Evolutionary conservation across 2,797 vertebrate genomes (phyloP).

Genomic region (Siniperca undulata): DNA sequence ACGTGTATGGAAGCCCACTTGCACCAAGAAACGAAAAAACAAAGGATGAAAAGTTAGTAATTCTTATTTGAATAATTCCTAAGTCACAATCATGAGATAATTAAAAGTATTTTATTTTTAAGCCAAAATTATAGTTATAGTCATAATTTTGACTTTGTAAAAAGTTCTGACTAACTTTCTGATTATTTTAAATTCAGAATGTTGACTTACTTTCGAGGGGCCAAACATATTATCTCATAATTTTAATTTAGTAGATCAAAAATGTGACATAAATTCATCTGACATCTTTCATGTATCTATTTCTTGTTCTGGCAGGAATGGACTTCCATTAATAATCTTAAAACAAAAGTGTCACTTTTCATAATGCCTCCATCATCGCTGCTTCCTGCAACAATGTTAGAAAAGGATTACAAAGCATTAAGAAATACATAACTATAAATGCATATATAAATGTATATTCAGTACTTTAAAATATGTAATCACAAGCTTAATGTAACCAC

Average conservation of each 20-base stretch:
- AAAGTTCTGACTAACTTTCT: background rate
- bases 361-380: conserved; percentile 24
- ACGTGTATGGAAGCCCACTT: background rate
- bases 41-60: background rate
- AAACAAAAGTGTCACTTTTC: conserved; percentile 13
- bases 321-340: background rate
- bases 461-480: conserved; percentile 36
- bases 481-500: background rate
- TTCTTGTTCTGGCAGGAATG: background rate
- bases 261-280: background rate
- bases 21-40: background rate
- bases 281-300: background rate
- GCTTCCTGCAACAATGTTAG: conserved; percentile 19
- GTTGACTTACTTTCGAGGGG: background rate
- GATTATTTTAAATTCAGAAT: background rate
- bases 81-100: background rate
- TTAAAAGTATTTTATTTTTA: background rate
- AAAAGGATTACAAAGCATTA: conserved; percentile 19
- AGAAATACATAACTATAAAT: conserved; percentile 34
- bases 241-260: background rate
- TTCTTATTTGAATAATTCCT: too few species aligned
- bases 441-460: conserved; percentile 18
- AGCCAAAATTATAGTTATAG: background rate
- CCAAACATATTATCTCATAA: background rate
- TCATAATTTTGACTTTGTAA: background rate